Evolutionary conservation across 2,797 vertebrate genomes (phyloP), one percentile per base, ranked within the genome.

Genomic region (Chiloscyllium punctatum): DNA sequence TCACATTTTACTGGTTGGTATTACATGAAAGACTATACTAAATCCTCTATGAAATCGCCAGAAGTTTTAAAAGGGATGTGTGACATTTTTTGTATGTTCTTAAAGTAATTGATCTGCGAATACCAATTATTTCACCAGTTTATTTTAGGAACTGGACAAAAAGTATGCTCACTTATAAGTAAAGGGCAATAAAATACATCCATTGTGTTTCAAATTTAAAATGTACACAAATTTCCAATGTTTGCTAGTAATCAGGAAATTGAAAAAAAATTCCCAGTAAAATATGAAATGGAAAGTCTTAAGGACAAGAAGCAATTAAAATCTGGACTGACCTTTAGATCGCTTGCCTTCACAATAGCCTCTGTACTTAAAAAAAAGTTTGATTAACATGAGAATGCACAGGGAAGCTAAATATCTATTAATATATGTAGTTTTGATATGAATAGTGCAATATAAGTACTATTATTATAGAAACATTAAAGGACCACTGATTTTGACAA

Each of bases 31-130:
- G 66, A 92, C 66, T 68, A 94, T 23, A 48, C 42, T 69, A 69
- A 91, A 91, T 62, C 57, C 88, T 91, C 88, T 57, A 94, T 69
- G 66, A 94, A 72, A 94, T 94, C 37, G 25, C 94, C 53, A 74
- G 94, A 30, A 95, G 94, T 15, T 95, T 51, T 92, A 69, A 95
- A 90, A n/a, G 57, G 15, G 88, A 91, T 91, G 4, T 66, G 33
- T 2, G 18, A 91, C 53, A n/a, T 66, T 91, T 15, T 87, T 87
- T 66, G 30, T 87, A 42, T n/a, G 13, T 57, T 90, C 27, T 62
- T 91, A 91, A 91, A n/a, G 62, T 91, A 91, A 91, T 66, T 2
- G 48, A 57, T 33, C 42, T 8, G 27, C 16, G 71, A 57, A n/a
- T 48, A 23, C 25, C 71, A 94, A 42, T n/a, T 4, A 30, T 77